Conservation (phyloP, 23 tunicate genomes). For the Diplosoma virens region DNA sequence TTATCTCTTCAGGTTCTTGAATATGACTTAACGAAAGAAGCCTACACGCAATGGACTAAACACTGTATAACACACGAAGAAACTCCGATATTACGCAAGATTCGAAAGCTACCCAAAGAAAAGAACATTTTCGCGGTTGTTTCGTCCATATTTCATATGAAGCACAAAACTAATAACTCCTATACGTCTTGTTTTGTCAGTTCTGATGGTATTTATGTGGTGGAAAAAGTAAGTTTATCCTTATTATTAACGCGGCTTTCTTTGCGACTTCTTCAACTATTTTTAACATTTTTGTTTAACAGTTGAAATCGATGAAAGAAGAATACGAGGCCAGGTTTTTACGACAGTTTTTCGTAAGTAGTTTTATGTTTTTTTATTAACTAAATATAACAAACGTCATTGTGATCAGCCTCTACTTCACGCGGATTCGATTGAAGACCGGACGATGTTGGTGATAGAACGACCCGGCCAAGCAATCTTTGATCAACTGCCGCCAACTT, state of each 20-base stretch:
- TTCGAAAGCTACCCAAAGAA: background rate
- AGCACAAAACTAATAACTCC: background rate
- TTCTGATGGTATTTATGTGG: conserved; percentile 23
- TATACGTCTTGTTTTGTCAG: background rate
- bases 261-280: too few species aligned
- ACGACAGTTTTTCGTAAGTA: background rate
- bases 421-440: conserved; percentile 17
- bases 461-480: conserved; percentile 54
- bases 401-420: conserved; percentile 39
- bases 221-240: conserved; percentile 33
- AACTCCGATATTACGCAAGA: background rate
- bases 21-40: conserved; percentile 14
- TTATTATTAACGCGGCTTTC: too few species aligned
- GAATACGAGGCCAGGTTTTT: background rate
- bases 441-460: conserved; percentile 49
- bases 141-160: background rate
- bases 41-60: conserved; percentile 56
- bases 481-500: conserved; percentile 53
- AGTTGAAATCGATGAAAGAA: background rate
- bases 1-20: conserved; percentile 47
- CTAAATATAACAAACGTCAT: background rate
- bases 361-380: background rate
- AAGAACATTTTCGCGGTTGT: conserved; percentile 10
- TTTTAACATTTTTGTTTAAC: background rate
- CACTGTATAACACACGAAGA: background rate